Evolutionary conservation across 2,113 vertebrate species (phyloP), one percentile per base, ranked within the genome.

Genomic region (Coptodon bakossiorum): DNA sequence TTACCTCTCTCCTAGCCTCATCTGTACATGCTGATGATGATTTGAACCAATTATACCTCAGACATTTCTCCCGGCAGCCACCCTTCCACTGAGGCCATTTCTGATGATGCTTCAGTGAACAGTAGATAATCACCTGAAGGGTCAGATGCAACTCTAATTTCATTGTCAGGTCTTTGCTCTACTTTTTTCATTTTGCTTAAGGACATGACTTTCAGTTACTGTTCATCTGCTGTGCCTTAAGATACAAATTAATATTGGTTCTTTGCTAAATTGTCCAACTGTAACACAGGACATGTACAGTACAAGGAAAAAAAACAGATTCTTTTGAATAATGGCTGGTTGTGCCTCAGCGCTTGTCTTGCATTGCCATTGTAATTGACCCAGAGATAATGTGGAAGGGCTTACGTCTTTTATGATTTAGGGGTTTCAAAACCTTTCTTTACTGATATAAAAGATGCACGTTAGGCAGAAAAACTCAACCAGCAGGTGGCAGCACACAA

Each of bases 401-500:
- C 24, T 48, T 29, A 76, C 6, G 3, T 45, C 22, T 76, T 76
- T 48, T 48, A 48, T 48, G 40, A 48, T 76, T 50, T 50, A 63
- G 29, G 9, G 24, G 43, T 50, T 50, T 50, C 9, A 29, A 31
- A 78, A 48, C 6, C 24, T 76, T 27, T 27, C 40, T 76, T 48
- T 31, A 31, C 24, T 19, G 10, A 11, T 36, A 6, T 16, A 56
- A 9, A 14, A 16, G 48, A 79, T 66, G 36, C 11, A 50, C 2
- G 5, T 14, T 12, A 27, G 6, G 22, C 14, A 6, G 36, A 31
- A 83, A 73, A 81, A 50, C 6, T 9, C 1, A 19, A 61, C 93
- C 95, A 93, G 86, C 86, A 94, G 95, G 84, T 89, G 93, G 92
- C 94, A 86, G 92, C 87, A 92, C 16, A 63, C 16, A 29, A 31